Base-by-base conservation (phyloP, 2,113 vertebrate species). In the Eulacestoma nigropectus region DNA sequence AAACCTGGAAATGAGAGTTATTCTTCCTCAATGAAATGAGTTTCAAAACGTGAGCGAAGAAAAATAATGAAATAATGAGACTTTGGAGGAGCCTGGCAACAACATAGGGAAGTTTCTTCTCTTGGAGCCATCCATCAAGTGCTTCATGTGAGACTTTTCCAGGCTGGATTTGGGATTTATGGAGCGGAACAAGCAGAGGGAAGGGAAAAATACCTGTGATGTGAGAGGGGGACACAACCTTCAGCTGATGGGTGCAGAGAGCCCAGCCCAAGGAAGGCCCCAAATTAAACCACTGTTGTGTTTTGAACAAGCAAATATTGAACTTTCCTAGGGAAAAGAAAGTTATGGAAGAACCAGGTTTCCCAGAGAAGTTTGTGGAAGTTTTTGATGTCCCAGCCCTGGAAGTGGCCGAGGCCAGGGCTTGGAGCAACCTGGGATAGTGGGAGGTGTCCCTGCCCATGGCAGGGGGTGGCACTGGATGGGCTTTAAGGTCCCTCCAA, bases 1-100 rank as follows among this genome's bases (percentile, higher is more conserved):
- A 90, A 97, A 96, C 46, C 26, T n/a, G 70, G 75, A 70, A 96
- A 97, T 88, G 87, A 63, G 75, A 81, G 77, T 95, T 79, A 87
- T 95, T 96, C 91, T 85, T 94, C 90, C 83, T 9, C 76, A 77
- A 15, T 57, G 74, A 93, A 96, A 97, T 4, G 39, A 79, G 80
- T 80, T 97, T 89, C 82, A 57, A 60, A 79, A 84, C 4, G 42
- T 1, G 64, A 84, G 69, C 5, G 19, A 46, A 52, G 64, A 32
- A 37, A 77, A 87, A 60, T 35, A 56, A 84, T 9, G 46, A 77
- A 87, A 60, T 35, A 56, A 84, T 9, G 46, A 32, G 63, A 11
- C 17, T 77, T 59, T 30, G 68, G 84, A 22, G 25, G 68, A 92
- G 80, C 22, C 69, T 35, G 44, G 42, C 11, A 65, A 20, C 68